phyloP scores from a whole-genome alignment of 2,113 vertebrate species.

The Bubo bubo region DNA sequence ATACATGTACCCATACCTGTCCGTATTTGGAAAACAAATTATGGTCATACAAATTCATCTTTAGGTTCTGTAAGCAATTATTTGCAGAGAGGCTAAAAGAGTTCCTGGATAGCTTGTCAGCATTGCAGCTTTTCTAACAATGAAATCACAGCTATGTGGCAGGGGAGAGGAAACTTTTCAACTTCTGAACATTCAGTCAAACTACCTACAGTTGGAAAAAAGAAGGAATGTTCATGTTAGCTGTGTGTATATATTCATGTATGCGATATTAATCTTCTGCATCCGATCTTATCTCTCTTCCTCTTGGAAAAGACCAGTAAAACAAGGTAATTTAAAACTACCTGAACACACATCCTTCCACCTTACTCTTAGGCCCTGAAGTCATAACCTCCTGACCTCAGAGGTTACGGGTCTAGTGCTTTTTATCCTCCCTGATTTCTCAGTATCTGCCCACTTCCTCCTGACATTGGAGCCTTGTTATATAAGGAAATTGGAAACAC shows the following conservation, averaged over 20 bases:
- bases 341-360: constrained; percentile 80
- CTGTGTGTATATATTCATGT: background rate
- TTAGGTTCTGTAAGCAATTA: background rate
- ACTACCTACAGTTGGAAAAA: background rate
- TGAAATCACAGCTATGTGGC: background rate
- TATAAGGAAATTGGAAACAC: constrained; percentile 91
- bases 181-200: background rate
- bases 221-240: background rate
- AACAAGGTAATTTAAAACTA: constrained; percentile 77
- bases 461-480: constrained; percentile 80
- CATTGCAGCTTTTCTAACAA: background rate
- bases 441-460: constrained; percentile 79
- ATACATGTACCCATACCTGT: background rate
- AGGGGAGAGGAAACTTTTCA: background rate
- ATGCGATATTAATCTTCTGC: background rate
- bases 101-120: background rate
- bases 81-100: background rate
- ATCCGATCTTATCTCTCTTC: constrained; percentile 70
- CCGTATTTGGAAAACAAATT: background rate
- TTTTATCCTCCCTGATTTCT: constrained; percentile 79
- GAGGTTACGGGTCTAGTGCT: constrained; percentile 81
- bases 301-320: constrained; percentile 65
- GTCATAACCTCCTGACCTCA: constrained; percentile 82
- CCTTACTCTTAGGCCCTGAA: constrained; percentile 76
- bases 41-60: background rate